These are phyloP conservation scores for silkworm (Bombyx mori) DNA, from an alignment of 1,140 invertebrate genomes.

Conservation along the genomic window DNA sequence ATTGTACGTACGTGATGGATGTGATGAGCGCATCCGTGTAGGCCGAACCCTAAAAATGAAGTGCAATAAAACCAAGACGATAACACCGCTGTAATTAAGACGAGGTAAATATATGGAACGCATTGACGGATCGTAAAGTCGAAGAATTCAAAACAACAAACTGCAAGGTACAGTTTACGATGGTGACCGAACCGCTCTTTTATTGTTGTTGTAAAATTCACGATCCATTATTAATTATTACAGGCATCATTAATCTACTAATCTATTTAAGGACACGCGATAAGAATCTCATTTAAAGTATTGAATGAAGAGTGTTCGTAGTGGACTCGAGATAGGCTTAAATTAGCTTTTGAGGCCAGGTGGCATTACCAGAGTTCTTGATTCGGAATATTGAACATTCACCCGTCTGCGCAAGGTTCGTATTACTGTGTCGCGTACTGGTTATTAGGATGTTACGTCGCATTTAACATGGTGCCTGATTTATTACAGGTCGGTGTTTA, in stretches of 20 bases:
- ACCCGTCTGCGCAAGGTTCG: too few relatives aligned
- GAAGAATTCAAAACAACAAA: constrained; percentile 61
- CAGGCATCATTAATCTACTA: constrained; percentile 70
- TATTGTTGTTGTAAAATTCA: constrained; percentile 70
- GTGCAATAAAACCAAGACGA: constrained; percentile 49
- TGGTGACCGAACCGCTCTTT: constrained; percentile 52
- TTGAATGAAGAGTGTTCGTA: constrained; percentile 70
- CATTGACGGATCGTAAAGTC: constrained; percentile 63
- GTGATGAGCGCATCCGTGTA: neutral
- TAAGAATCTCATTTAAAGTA: constrained; percentile 70
- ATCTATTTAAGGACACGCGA: constrained; percentile 67
- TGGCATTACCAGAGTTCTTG: constrained; percentile 7
- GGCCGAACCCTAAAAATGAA: constrained; percentile 31
- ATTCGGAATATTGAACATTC: constrained; percentile 19
- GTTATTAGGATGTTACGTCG: constrained; percentile 20
- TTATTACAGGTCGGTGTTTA: constrained; percentile 71
- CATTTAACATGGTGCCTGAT: constrained; percentile 40
- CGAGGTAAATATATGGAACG: constrained; percentile 55
- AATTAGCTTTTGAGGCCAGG: constrained; percentile 29
- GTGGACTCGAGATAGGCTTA: constrained; percentile 67
- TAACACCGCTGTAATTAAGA: constrained; percentile 61
- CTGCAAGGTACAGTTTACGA: constrained; percentile 58
- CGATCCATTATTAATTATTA: constrained; percentile 71
- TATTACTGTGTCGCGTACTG: too few relatives aligned
- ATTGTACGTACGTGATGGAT: too few relatives aligned